A percentile compares a stretch with the other conserved stretches of the same genome.
Conservation (phyloP, 2,797 vertebrate species). For the Centroberyx gerrardi region DNA sequence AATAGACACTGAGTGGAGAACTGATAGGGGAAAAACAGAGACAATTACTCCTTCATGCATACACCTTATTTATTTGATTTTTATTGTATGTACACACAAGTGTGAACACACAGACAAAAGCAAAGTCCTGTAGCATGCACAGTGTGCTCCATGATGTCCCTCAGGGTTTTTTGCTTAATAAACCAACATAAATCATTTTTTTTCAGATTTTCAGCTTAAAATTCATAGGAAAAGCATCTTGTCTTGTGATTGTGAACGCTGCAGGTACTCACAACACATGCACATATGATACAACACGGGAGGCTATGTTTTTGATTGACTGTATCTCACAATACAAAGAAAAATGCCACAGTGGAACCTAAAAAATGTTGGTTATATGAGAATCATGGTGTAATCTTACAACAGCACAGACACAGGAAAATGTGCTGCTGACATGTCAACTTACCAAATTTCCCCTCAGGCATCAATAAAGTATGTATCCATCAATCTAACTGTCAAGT, state of each 20-base stretch:
- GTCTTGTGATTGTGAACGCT: too few relatives aligned
- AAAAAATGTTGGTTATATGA: not conserved
- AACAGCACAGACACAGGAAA: not conserved
- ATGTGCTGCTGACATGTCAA: not conserved
- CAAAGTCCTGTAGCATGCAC: not conserved
- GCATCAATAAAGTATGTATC: not conserved
- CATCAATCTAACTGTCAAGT: not conserved
- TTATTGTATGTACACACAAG: conserved; percentile 17
- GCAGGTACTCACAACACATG: too few relatives aligned
- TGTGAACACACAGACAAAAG: conserved; percentile 1
- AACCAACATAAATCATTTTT: too few relatives aligned
- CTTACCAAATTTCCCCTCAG: not conserved
- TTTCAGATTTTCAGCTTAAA: too few relatives aligned
- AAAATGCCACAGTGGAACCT: too few relatives aligned
- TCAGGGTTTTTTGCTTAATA: not conserved
- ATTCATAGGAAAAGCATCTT: too few relatives aligned
- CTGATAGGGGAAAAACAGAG: conserved; percentile 27
- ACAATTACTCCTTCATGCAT: conserved; percentile 18
- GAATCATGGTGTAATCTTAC: not conserved
- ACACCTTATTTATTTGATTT: not conserved
- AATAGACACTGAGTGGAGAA: conserved; percentile 7
- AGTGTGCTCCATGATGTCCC: not conserved
- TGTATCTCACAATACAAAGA: too few relatives aligned
- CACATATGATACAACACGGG: not conserved
- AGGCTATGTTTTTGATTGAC: not conserved